Conservation (phyloP, 2,888 invertebrate genomes). For the Epirrhoe tristata region DNA sequence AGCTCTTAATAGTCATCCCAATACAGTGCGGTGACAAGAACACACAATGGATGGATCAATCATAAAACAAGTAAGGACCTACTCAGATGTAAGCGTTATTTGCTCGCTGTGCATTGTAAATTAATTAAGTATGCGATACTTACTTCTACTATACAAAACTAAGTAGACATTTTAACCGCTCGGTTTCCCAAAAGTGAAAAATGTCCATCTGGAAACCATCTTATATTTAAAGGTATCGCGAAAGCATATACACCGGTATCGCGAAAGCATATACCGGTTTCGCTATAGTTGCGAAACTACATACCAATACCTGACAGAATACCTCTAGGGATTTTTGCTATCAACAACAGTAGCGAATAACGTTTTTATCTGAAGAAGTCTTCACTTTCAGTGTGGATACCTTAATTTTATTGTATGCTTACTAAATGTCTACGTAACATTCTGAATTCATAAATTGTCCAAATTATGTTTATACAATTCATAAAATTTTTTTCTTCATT, state of each 20-base stretch:
- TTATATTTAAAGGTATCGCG: background rate
- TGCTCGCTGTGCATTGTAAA: too few relatives aligned
- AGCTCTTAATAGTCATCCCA: slow-evolving; percentile 28
- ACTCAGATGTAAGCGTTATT: background rate
- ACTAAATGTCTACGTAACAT: background rate
- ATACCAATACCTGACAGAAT: too few relatives aligned
- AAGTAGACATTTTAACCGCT: too few relatives aligned
- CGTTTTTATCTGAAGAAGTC: background rate
- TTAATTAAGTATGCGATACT: too few relatives aligned
- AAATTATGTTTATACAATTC: background rate
- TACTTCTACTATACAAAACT: too few relatives aligned
- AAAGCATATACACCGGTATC: too few relatives aligned
- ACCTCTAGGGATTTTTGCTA: too few relatives aligned
- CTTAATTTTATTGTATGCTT: background rate
- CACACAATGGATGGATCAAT: slow-evolving; percentile 21
- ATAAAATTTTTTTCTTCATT: slow-evolving; percentile 9
- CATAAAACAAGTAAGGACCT: slow-evolving; percentile 7
- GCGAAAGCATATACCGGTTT: too few relatives aligned
- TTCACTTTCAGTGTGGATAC: background rate
- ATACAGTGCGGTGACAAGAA: slow-evolving; percentile 21
- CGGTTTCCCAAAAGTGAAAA: too few relatives aligned
- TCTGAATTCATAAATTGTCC: background rate
- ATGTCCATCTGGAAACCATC: too few relatives aligned
- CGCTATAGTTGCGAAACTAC: too few relatives aligned
- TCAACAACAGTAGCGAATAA: too few relatives aligned